These are phyloP conservation scores for Xiphophorus couchianus DNA, from an alignment of 2,113 vertebrate genomes.

Conservation along the genomic window DNA sequence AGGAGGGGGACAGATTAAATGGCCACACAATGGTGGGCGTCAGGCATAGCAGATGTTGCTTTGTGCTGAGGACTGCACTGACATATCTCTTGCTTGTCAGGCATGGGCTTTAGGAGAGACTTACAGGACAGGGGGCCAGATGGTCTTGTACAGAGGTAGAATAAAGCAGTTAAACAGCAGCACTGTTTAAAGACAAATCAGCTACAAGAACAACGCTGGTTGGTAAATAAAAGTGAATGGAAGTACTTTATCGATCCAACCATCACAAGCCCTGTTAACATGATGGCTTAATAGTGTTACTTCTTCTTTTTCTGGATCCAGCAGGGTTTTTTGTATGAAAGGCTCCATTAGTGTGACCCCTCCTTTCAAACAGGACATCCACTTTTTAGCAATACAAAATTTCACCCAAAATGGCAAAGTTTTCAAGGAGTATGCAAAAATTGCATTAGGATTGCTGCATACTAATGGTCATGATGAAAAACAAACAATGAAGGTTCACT, in stretches of 20 bases:
- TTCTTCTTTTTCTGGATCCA: constrained; percentile 32
- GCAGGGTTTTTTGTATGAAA: background rate
- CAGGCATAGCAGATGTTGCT: constrained; percentile 98
- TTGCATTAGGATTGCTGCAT: too few species aligned
- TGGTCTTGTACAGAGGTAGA: constrained; percentile 86
- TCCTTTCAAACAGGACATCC: background rate
- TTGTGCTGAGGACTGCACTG: constrained; percentile 93
- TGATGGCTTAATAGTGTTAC: constrained; percentile 73
- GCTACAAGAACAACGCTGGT: constrained; percentile 82
- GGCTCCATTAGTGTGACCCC: too few species aligned
- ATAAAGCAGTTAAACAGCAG: constrained; percentile 87
- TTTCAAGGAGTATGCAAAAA: too few species aligned
- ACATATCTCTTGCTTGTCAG: constrained; percentile 97
- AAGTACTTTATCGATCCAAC: constrained; percentile 82
- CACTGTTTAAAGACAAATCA: constrained; percentile 81
- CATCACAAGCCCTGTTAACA: constrained; percentile 73
- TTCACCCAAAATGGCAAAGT: background rate
- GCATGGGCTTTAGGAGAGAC: constrained; percentile 89
- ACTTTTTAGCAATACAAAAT: background rate
- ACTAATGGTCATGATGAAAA: background rate
- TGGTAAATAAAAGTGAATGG: constrained; percentile 83
- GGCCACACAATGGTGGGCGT: constrained; percentile 95
- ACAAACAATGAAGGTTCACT: background rate
- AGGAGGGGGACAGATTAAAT: constrained; percentile 96
- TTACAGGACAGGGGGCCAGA: constrained; percentile 90